Percentiles rank a stretch among this genome's conserved stretches.
These are phyloP conservation scores for Poeciliopsis prolifica DNA, from an alignment of 2,113 vertebrate species.

Conservation along the genomic window DNA sequence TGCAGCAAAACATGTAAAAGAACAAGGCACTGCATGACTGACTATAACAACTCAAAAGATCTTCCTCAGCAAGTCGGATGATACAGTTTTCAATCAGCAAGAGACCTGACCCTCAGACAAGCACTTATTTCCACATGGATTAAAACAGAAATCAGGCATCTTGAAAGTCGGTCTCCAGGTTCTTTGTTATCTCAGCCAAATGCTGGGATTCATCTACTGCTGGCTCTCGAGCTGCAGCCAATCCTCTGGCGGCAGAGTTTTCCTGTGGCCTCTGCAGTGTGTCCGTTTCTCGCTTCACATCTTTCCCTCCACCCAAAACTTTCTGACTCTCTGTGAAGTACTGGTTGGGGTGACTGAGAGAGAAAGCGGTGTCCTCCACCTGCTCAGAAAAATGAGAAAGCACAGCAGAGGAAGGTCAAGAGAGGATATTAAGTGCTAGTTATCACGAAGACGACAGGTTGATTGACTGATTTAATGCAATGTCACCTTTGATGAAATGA, in stretches of 20 bases:
- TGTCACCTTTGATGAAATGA: conserved; percentile 5
- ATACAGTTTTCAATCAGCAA: neutral
- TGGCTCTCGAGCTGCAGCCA: conserved; percentile 38
- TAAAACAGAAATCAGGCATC: conserved; percentile 61
- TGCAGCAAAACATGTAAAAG: no score
- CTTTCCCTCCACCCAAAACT: conserved; percentile 78
- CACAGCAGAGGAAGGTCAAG: neutral
- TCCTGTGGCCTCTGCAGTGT: conserved; percentile 69
- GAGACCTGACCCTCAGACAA: neutral
- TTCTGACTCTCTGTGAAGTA: conserved; percentile 93
- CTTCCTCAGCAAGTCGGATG: neutral
- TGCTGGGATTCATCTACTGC: conserved; percentile 50
- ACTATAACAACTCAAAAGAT: neutral
- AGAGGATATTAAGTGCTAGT: conserved; percentile 4
- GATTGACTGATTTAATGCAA: conserved; percentile 16
- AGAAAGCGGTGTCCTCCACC: conserved; percentile 91
- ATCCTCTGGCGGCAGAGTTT: conserved; percentile 20
- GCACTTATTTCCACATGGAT: neutral
- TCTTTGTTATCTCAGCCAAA: conserved; percentile 78
- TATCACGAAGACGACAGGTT: conserved; percentile 18
- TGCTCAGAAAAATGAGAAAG: conserved; percentile 61
- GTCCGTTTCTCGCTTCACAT: conserved; percentile 88
- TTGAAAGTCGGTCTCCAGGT: conserved; percentile 85
- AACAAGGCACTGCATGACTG: no score
- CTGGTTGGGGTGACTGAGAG: conserved; percentile 95